Evolutionary conservation across 2,113 vertebrate genomes (phyloP).

Genomic region (Carlito syrichta): DNA sequence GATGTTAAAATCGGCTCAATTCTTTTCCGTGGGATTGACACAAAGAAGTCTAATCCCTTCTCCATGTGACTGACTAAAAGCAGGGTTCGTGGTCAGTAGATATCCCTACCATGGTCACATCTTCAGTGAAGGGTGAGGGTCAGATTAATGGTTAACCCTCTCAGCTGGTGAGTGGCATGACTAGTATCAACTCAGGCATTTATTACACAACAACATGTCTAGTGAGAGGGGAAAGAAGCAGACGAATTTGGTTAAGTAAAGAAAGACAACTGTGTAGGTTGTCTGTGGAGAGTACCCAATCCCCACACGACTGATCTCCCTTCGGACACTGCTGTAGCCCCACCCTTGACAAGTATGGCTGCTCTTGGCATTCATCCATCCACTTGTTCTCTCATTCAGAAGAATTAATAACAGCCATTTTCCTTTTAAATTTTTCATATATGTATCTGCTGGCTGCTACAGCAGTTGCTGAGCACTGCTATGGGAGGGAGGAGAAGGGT

Average conservation of each 20-base stretch:
- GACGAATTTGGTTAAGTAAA: neutral
- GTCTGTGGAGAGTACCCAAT: neutral
- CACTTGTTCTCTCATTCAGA: neutral
- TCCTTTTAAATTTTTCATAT: neutral
- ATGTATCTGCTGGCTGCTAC: too few species aligned
- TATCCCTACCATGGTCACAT: neutral
- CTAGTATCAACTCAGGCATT: neutral
- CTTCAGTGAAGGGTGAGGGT: neutral
- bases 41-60: neutral
- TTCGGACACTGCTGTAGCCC: neutral
- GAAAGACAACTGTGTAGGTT: neutral
- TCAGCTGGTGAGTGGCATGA: neutral
- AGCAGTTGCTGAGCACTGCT: too few species aligned
- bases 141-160: neutral
- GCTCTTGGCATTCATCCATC: neutral
- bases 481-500: too few species aligned
- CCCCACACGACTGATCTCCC: neutral
- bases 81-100: neutral
- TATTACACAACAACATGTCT: neutral
- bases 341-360: neutral
- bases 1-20: neutral
- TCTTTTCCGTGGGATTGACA: neutral
- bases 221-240: neutral
- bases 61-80: neutral
- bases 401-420: neutral